Conservation (phyloP, 2,113 vertebrate genomes). For the Epinephelus fuscoguttatus region DNA sequence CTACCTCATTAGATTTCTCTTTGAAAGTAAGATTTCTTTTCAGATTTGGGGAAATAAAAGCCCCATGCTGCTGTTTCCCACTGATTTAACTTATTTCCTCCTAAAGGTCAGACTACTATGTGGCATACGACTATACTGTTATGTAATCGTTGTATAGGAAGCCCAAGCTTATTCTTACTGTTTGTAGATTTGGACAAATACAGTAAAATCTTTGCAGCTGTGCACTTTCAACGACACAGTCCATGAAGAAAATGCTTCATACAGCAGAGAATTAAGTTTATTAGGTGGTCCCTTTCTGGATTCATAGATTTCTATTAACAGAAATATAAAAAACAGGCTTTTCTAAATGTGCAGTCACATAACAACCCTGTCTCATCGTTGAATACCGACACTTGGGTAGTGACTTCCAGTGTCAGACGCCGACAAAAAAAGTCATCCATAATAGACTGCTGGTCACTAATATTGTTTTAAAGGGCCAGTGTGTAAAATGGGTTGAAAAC, state of each 20-base stretch:
- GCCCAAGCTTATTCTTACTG: background rate
- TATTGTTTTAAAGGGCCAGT: too few relatives aligned
- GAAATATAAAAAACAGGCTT: background rate
- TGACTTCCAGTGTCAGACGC: too few relatives aligned
- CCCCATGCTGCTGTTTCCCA: conserved; percentile 16
- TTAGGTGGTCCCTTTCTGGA: background rate
- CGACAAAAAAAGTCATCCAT: too few relatives aligned
- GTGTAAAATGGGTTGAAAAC: too few relatives aligned
- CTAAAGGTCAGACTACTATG: background rate
- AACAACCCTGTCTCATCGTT: too few relatives aligned
- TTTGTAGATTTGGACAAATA: background rate
- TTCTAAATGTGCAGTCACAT: background rate
- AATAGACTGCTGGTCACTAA: too few relatives aligned
- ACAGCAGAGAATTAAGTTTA: background rate
- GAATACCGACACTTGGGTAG: too few relatives aligned
- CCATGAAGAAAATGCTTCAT: background rate
- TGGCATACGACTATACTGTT: background rate
- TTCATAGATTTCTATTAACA: background rate
- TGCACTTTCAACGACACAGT: background rate
- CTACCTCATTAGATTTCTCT: conserved; percentile 55
- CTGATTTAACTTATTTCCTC: conserved; percentile 7
- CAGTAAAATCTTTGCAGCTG: background rate
- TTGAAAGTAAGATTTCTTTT: conserved; percentile 43
- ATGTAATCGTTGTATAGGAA: background rate
- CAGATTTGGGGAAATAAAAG: conserved; percentile 42